Evolutionary conservation across 1,140 invertebrate species (phyloP), one percentile per base, ranked within the genome.

Genomic region (Doryteuthis pealeii): DNA sequence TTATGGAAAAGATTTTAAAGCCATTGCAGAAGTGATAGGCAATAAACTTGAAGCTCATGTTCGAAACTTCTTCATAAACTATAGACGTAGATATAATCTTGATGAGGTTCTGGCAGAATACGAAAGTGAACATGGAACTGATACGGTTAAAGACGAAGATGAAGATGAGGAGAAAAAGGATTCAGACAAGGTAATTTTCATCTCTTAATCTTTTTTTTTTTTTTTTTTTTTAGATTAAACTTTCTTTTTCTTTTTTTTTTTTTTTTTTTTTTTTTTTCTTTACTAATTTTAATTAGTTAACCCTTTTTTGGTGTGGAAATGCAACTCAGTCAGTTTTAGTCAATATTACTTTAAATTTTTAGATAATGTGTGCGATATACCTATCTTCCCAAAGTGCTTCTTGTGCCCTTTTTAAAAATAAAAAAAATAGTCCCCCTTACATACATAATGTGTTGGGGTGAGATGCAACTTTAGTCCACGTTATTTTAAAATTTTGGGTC

Each of bases 1-100:
- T 87, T 98, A 96, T 89, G 97, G 97, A 80, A 97, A 96, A 89
- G 94, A 98, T 87, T 98, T 97, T 89, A 93, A 94, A 88, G 94
- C 95, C 31, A 98, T 99, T 76, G 95, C 96, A 22, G 96, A 98
- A 88, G 92, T 96, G 6, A 92, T 99, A 76, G 95, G 95, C 71
- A 98, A 96, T 32, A 99, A 99, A 89, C 96, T 94, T 3, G 96
- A 98, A 87, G 91, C 92, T 45, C 96, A 98, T 86, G 90, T 98
- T 26, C 92, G 94, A 73, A 93, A 92, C 35, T 99, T 98, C 89
- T 97, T 94, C 86, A 91, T 94, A 0, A 96, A 95, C 82, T 95
- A 98, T 88, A 91, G 95, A 66, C 91, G 94, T 74, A 91, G 95
- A 69, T 97, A 95, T 88, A 96, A 96, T 87, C 89, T 98, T 71